A percentile compares a stretch with the other conserved stretches of the same genome.
Evolutionary conservation across 2,797 vertebrate genomes (phyloP).

Genomic region (Anguilla megastoma): DNA sequence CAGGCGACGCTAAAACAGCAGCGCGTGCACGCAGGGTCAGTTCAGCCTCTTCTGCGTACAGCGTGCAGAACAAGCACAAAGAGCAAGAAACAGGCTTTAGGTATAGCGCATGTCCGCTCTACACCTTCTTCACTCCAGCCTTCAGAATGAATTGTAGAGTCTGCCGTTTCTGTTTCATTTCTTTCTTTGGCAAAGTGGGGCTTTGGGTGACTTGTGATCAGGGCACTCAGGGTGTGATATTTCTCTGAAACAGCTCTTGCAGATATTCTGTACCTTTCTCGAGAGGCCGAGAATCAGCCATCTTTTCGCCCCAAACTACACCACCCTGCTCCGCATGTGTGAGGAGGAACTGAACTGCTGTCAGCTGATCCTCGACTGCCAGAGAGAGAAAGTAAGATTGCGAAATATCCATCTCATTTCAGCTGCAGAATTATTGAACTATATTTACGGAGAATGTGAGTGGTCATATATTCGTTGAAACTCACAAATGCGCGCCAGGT

Average conservation of each 20-base stretch:
- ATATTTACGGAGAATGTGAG: background rate
- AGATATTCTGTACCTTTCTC: slow-evolving; percentile 72
- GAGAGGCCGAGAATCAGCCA: slow-evolving; percentile 69
- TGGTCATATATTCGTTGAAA: background rate
- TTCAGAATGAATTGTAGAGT: background rate
- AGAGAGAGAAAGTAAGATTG: slow-evolving; percentile 66
- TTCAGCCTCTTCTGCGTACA: slow-evolving; percentile 11
- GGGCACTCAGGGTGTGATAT: slow-evolving; percentile 13
- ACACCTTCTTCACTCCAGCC: background rate
- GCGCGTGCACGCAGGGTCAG: slow-evolving; percentile 13
- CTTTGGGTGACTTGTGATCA: background rate
- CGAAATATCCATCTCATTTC: background rate
- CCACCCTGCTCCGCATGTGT: slow-evolving; percentile 69
- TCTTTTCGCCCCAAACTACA: slow-evolving; percentile 71
- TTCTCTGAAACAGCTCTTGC: slow-evolving; percentile 62
- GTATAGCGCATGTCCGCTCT: background rate
- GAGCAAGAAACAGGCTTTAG: slow-evolving; percentile 18
- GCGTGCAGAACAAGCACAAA: background rate
- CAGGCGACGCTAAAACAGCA: slow-evolving; percentile 21
- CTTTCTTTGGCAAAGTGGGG: slow-evolving; percentile 1
- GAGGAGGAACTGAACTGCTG: slow-evolving; percentile 71
- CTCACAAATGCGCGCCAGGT: background rate
- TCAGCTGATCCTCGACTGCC: slow-evolving; percentile 70
- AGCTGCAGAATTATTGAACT: background rate
- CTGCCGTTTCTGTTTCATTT: slow-evolving; percentile 1